Base-by-base conservation (phyloP, 2,113 vertebrate species). In the Macquaria ambigua region DNA sequence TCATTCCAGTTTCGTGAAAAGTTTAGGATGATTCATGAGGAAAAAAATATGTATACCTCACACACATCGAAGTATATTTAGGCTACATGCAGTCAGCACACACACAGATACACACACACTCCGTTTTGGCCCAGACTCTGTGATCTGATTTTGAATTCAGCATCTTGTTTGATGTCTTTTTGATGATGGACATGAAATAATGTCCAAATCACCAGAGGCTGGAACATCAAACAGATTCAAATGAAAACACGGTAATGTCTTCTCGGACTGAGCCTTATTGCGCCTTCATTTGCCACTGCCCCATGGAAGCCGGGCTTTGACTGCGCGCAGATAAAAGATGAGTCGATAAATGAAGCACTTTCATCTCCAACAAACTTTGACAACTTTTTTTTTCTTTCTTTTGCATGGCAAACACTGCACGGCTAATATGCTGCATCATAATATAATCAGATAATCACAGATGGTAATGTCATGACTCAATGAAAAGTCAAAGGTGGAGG, bases 161-260 rank as follows among this genome's bases (percentile, higher is more conserved):
- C 81, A 79, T 94, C 89, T 90, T 92, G 88, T 94, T 94, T 94
- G 93, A 95, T 94, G 93, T 94, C 83, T 94, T 93, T 93, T 93
- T 93, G 92, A 94, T 93, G 89, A 88, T 94, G 86, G 93, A 94
- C 93, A 92, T 94, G 93, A 94, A 95, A 95, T 94, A 93, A 93
- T 93, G 91, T 94, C 92, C 82, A 93, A 93, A 91, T 93, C 90
- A 93, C 94, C 89, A 89, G 93, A 86, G 91, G 92, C 89, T 64
- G 89, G 48, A 92, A 93, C 94, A 91, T 95, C 93, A 94, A 94
- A 95, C 89, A 25, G 72, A 72, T 83, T 82, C 86, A 91, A 91
- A 92, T 90, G 92, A 93, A 95, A 93, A 93, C 90, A 88, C 82
- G 61, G 83, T 92, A 90, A 94, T 89, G 92, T 93, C 93, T 90